Conservation (phyloP, 2,888 invertebrate genomes). For the Strigamia crassipes region DNA sequence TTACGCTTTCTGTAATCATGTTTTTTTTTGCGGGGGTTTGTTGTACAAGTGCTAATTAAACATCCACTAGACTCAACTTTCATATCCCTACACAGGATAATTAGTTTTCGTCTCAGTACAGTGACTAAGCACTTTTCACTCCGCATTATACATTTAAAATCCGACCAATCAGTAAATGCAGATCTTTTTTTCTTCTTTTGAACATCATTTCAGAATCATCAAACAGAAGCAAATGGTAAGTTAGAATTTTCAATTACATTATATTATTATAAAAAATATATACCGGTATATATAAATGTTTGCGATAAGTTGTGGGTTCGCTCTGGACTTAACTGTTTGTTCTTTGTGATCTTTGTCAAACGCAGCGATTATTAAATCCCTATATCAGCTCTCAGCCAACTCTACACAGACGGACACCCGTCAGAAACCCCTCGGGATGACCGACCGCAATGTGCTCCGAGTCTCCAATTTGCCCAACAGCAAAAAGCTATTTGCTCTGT, state of each 20-base stretch:
- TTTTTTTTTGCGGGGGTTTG: constrained; percentile 14
- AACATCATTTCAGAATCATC: constrained; percentile 1
- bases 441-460: constrained; percentile 16
- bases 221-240: background rate
- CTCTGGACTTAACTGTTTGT: no score
- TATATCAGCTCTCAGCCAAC: background rate
- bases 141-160: background rate
- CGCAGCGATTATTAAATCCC: constrained; percentile 23
- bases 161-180: background rate
- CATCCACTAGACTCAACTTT: constrained; percentile 26
- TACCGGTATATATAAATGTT: background rate
- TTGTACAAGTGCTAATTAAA: constrained; percentile 29
- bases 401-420: constrained; percentile 27
- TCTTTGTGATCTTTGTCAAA: background rate
- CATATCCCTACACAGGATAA: constrained; percentile 26
- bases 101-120: constrained; percentile 14
- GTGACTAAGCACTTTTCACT: constrained; percentile 19
- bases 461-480: constrained; percentile 46
- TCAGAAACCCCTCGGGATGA: constrained; percentile 21
- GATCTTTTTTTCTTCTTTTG: background rate
- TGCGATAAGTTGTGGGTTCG: background rate
- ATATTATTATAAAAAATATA: background rate
- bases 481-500: constrained; percentile 46
- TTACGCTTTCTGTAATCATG: background rate
- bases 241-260: background rate